Base-by-base conservation (phyloP, 2,888 invertebrate genomes). In the Scaptomyza cyrtandrae region DNA sequence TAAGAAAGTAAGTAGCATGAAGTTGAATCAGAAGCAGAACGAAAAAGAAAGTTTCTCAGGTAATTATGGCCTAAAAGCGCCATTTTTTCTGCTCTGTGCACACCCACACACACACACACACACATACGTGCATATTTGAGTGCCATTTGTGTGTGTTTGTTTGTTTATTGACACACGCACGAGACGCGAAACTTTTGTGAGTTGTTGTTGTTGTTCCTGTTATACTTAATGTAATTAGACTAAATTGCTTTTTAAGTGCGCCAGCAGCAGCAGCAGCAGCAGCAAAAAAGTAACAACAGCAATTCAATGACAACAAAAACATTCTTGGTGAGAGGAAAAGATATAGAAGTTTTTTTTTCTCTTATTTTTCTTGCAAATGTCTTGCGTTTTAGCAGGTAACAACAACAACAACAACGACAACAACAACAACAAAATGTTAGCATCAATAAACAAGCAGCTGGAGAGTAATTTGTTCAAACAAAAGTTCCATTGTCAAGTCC, bases 161-260 rank as follows among this genome's bases (percentile, higher is more conserved):
- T 72, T 78, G 86, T 83, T 83, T 83, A 87, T 83, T 85, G 82
- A 87, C 88, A 77, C 86, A 87, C 88, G 80, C 79, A 85, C 77
- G 58, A 56, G 72, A 67, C 52, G 67, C 72, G 59, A 59, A 73
- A 76, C 72, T 75, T 75, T 75, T 69, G 59, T 61, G 58, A 68
- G 69, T 73, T 68, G 52, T 35, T 45, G 37, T 46, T 61, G 43
- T 19, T 66, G 54, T 44, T 66, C 6, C 48, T 72, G 56, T 48
- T 75, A 66, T 63, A 86, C 88, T 86, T 88, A 88, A 84, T 86
- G 88, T 88, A 82, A 85, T 88, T 85, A 88, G 88, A 86, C 76
- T 83, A 85, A 85, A 85, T 85, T 88, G 88, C 85, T 85, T 85
- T 85, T 85, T 85, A 88, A 85, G 88, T 86, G 84, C 80, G 80